Evolutionary conservation across 2,113 vertebrate genomes (phyloP), one percentile per base, ranked within the genome.

Genomic region (Myanophis thanlyinensis): DNA sequence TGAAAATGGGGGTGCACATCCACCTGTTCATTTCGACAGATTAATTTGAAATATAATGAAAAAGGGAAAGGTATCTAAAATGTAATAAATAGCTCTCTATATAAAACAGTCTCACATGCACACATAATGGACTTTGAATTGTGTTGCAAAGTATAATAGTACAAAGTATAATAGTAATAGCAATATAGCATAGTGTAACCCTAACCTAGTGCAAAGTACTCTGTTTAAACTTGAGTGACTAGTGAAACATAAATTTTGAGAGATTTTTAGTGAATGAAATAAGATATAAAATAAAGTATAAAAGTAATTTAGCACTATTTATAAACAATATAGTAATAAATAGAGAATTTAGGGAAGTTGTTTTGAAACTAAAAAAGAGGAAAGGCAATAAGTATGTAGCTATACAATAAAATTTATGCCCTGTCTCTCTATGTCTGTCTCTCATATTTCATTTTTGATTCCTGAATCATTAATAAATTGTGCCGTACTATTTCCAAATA

Each of bases 1-100:
- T 95, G 94, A 96, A 95, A 94, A 93, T 96, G 94, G 96, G 95
- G 92, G 94, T 95, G 95, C 93, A 40, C 40, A 93, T 94, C 95
- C 95, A 97, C 96, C 95, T 96, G 95, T 96, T 95, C 93, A 93
- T 86, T 96, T 96, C 92, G 95, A 96, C 73, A 96, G 94, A 93
- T 89, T 93, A 96, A 30, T 95, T 52, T 85, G 80, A 91, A 91
- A 85, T 85, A 20, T n/a, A 46, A 91, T 22, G 20, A 46, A 54
- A 54, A 91, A 85, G 13, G 35, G 53, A 80, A 85, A 9, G 3
- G 40, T 85, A 40, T 53, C 23, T 27, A 46, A 44, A 18, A 85
- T 80, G n/a, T 80, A 80, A 80, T 80, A 40, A 80, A 40, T 67
- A 67, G 12, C 59, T 67, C 15, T 20, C 35, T 40, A 80, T 80